Evolutionary conservation across 2,113 vertebrate genomes (phyloP).

Genomic region (Centropristis striata): DNA sequence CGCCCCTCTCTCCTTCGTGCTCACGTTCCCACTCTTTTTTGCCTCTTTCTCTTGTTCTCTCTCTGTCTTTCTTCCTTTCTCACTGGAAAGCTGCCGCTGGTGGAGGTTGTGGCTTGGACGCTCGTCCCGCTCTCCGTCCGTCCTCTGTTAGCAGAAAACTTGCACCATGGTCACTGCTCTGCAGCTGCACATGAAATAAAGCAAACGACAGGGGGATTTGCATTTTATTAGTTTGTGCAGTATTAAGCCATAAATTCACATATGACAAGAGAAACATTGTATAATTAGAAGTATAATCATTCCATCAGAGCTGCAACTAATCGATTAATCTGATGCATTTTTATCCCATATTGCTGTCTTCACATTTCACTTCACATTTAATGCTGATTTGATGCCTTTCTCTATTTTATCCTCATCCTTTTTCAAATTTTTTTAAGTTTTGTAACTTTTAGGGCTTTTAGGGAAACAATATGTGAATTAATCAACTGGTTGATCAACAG

Average conservation of each 20-base stretch:
- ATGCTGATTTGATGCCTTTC: background rate
- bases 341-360: background rate
- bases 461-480: no score
- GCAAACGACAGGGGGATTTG: background rate
- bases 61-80: slow-evolving; percentile 44
- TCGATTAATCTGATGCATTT: background rate
- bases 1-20: slow-evolving; percentile 73
- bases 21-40: slow-evolving; percentile 43
- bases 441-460: no score
- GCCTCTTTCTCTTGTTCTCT: slow-evolving; percentile 56
- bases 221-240: background rate
- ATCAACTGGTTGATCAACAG: no score
- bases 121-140: slow-evolving; percentile 36
- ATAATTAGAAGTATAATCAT: background rate
- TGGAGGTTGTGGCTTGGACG: slow-evolving; percentile 55
- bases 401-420: background rate
- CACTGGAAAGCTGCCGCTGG: slow-evolving; percentile 42
- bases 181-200: slow-evolving; percentile 46
- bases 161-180: slow-evolving; percentile 59
- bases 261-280: background rate
- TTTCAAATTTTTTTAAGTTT: no score
- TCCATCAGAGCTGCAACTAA: background rate
- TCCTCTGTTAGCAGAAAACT: slow-evolving; percentile 61
- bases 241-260: background rate
- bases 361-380: background rate